These are phyloP conservation scores for Delphinus delphis DNA, from an alignment of 2,113 vertebrate genomes.

Conservation along the genomic window DNA sequence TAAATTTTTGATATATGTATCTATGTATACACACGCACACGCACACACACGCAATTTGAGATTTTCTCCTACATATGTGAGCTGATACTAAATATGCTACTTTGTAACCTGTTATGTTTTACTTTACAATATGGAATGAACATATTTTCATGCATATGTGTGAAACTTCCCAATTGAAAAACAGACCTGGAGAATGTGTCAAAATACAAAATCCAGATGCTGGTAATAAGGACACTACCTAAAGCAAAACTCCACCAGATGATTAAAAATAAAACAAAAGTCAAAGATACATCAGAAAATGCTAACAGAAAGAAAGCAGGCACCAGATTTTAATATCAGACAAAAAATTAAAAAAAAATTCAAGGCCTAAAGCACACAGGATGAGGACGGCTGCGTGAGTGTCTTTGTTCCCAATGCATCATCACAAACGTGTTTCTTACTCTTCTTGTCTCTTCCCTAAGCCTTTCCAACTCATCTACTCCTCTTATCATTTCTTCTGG, in stretches of 20 bases:
- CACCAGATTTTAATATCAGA: conserved; percentile 60
- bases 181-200: conserved; percentile 38
- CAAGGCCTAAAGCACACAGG: conserved; percentile 77
- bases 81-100: conserved; percentile 57
- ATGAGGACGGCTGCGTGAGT: conserved; percentile 70
- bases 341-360: conserved; percentile 4
- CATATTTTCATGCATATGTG: conserved; percentile 68
- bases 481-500: conserved; percentile 72
- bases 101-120: conserved; percentile 30
- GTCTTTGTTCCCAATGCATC: conserved; percentile 78
- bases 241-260: conserved; percentile 62
- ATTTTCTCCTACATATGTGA: conserved; percentile 60
- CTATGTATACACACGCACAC: not conserved
- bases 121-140: conserved; percentile 53
- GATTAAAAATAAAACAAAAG: conserved; percentile 59
- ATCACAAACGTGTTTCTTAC: conserved; percentile 76
- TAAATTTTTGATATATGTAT: conserved; percentile 31
- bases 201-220: conserved; percentile 69
- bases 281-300: conserved; percentile 66
- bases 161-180: conserved; percentile 60
- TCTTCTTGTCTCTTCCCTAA: conserved; percentile 78
- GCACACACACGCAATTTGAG: conserved; percentile 17
- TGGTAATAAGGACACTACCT: conserved; percentile 58
- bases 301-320: conserved; percentile 70
- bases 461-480: conserved; percentile 74